Conservation (phyloP, 2,113 vertebrate species). For the Apteryx mantelli region DNA sequence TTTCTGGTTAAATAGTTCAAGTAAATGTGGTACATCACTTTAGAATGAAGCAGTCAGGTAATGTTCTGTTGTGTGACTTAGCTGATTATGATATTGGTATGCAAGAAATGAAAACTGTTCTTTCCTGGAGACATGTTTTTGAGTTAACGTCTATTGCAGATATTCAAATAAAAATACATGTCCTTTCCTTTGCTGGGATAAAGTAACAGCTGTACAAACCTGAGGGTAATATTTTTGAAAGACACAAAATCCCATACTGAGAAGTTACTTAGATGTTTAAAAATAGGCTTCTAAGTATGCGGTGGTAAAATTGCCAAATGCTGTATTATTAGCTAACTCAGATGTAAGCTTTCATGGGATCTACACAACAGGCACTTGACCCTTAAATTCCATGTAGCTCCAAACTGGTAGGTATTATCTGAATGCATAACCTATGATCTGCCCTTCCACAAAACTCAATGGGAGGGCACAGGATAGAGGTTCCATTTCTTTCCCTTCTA, state of each 20-base stretch:
- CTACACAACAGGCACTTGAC: neutral
- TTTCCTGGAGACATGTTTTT: neutral
- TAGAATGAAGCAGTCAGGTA: neutral
- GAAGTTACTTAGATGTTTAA: neutral
- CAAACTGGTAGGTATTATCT: neutral
- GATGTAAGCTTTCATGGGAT: neutral
- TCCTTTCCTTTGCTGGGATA: neutral
- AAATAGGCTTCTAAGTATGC: neutral
- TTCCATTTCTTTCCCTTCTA: neutral
- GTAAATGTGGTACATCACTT: neutral
- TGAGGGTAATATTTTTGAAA: neutral
- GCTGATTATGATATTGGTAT: neutral
- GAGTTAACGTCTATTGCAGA: neutral
- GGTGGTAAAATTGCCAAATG: neutral
- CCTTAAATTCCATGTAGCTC: neutral
- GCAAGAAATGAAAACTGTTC: neutral
- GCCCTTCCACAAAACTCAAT: neutral
- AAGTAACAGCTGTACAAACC: neutral
- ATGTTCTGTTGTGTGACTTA: neutral
- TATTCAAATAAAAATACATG: neutral
- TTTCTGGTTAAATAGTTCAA: neutral
- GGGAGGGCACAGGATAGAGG: neutral
- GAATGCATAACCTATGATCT: neutral
- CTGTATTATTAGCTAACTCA: neutral
- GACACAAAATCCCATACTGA: neutral